A percentile compares a stretch with the other conserved stretches of the same genome.
Evolutionary conservation across 2,113 vertebrate species (phyloP).

Genomic region (Casuarius casuarius): DNA sequence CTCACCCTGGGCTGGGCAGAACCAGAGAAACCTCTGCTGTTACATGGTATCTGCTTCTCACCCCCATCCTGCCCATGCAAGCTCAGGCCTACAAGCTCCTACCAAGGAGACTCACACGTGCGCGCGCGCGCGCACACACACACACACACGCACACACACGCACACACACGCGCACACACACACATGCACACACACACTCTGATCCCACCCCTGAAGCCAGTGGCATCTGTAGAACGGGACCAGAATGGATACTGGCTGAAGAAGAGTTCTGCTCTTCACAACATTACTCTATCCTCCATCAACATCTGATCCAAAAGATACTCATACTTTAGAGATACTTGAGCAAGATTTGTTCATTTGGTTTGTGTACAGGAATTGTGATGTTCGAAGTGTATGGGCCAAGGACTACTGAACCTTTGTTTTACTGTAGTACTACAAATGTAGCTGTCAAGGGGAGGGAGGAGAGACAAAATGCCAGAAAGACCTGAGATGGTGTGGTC

Average conservation of each 20-base stretch:
- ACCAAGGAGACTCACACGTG: neutral
- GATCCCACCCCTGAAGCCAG: neutral
- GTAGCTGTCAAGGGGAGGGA: neutral
- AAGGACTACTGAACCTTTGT: neutral
- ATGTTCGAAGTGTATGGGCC: neutral
- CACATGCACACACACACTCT: neutral
- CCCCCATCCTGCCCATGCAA: neutral
- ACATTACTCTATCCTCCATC: neutral
- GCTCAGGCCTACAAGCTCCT: neutral
- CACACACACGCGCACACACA: neutral
- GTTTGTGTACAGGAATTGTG: neutral
- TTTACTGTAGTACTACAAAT: neutral
- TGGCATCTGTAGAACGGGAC: neutral
- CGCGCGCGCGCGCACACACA: neutral
- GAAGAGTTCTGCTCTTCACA: neutral
- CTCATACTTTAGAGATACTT: neutral
- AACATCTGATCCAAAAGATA: neutral
- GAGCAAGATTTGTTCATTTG: neutral
- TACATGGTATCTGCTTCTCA: neutral
- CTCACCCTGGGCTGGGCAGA: neutral
- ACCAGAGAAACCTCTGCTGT: neutral
- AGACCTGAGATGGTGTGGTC: neutral
- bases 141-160: rapidly evolving
- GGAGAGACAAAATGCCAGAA: neutral
- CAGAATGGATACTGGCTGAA: neutral